Conservation (phyloP, 2,888 invertebrate species). For the Phragmatobia fuliginosa region DNA sequence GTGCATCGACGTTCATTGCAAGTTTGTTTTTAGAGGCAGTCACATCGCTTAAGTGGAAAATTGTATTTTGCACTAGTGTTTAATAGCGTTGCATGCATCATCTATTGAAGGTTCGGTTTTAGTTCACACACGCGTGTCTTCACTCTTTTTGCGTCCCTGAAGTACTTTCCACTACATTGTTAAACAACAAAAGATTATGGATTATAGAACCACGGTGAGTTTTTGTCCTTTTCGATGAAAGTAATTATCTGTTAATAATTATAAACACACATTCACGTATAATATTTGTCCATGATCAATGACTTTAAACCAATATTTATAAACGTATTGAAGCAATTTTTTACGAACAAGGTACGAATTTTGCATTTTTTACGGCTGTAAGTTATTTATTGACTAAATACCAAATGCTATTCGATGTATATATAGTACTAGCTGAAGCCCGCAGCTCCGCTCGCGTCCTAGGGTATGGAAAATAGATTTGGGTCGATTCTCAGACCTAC, state of each 20-base stretch:
- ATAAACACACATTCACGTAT: background rate
- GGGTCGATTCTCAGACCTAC: no score
- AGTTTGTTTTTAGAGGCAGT: constrained; percentile 61
- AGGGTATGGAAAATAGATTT: no score
- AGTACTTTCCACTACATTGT: constrained; percentile 79
- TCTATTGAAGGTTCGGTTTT: constrained; percentile 37
- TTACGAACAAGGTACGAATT: background rate
- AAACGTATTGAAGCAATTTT: background rate
- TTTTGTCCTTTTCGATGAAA: constrained; percentile 55
- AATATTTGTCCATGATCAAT: constrained; percentile 13
- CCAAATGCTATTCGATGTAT: no score
- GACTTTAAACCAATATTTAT: background rate
- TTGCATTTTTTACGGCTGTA: background rate
- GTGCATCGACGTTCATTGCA: constrained; percentile 75
- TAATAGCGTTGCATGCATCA: constrained; percentile 44
- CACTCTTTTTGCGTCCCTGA: constrained; percentile 54
- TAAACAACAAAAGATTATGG: constrained; percentile 71
- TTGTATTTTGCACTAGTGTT: constrained; percentile 62
- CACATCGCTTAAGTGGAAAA: constrained; percentile 70
- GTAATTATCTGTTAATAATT: constrained; percentile 30
- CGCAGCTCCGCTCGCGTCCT: no score
- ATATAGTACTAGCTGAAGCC: no score
- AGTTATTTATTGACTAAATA: no score
- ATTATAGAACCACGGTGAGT: constrained; percentile 78
- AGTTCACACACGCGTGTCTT: constrained; percentile 66